Percentiles rank a stretch among this genome's conserved stretches.
Evolutionary conservation across 2,113 vertebrate species (phyloP).

Genomic region (Alligator sinensis): DNA sequence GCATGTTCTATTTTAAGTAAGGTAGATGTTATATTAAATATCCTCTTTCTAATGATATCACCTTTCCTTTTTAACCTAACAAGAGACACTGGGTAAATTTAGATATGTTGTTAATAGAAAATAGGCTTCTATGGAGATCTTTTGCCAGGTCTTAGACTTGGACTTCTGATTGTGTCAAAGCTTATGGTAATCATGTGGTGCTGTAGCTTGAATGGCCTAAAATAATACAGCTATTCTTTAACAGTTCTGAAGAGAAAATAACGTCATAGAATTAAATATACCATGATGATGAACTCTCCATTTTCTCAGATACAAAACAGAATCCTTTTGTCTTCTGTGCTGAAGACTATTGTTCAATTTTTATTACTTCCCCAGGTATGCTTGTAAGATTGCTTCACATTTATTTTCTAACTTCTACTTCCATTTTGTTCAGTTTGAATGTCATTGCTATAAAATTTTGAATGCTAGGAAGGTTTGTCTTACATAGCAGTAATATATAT

Average conservation of each 20-base stretch:
- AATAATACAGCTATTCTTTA: background rate
- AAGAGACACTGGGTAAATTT: background rate
- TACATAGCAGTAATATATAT: background rate
- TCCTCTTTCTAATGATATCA: background rate
- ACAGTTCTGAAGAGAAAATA: background rate
- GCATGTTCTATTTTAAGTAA: background rate
- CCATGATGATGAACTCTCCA: too few species aligned
- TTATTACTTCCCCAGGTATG: too few species aligned
- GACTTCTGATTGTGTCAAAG: too few species aligned
- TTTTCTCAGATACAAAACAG: too few species aligned
- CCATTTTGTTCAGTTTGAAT: background rate
- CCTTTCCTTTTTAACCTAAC: background rate
- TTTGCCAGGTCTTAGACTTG: too few species aligned
- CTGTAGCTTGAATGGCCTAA: too few species aligned
- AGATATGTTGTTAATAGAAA: background rate
- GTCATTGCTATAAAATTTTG: background rate
- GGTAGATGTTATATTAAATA: background rate
- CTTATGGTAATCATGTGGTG: too few species aligned
- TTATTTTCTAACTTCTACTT: too few species aligned
- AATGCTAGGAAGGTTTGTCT: background rate
- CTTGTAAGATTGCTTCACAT: too few species aligned
- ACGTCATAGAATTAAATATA: background rate
- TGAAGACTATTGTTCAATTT: too few species aligned
- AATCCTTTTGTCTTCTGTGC: too few species aligned
- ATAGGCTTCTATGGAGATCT: too few species aligned